These are phyloP conservation scores for Formicarius rufipectus DNA, from an alignment of 2,113 vertebrate species.

Conservation along the genomic window DNA sequence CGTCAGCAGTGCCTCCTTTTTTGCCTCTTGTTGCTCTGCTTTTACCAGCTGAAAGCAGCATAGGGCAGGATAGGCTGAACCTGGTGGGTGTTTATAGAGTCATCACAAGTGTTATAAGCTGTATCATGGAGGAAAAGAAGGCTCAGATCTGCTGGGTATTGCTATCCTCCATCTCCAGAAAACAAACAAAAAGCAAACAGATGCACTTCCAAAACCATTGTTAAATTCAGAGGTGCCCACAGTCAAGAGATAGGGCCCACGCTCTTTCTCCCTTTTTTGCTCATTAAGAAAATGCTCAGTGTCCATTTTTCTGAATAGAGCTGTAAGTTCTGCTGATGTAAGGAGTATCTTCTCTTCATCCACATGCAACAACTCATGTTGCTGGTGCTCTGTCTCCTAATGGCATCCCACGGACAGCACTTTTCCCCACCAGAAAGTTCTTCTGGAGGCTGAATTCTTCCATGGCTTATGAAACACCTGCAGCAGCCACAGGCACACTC, in stretches of 20 bases:
- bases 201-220: neutral
- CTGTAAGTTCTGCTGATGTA: neutral
- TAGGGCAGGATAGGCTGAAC: neutral
- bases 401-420: neutral
- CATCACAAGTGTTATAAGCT: accelerated
- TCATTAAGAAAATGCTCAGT: neutral
- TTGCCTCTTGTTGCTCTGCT: neutral
- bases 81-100: accelerated
- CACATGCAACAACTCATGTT: accelerated
- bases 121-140: neutral
- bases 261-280: neutral
- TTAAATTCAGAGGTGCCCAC: neutral
- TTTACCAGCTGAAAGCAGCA: neutral
- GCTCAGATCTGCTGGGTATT: accelerated
- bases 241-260: neutral
- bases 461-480: neutral
- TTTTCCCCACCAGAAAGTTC: neutral
- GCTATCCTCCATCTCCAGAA: neutral
- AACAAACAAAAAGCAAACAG: neutral
- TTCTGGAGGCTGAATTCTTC: neutral
- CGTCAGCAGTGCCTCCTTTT: neutral
- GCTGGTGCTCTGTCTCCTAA: neutral
- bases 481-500: neutral
- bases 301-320: neutral
- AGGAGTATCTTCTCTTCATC: neutral